phyloP scores from a whole-genome alignment of 2,888 invertebrate genomes.

The Leucozona laternaria region DNA sequence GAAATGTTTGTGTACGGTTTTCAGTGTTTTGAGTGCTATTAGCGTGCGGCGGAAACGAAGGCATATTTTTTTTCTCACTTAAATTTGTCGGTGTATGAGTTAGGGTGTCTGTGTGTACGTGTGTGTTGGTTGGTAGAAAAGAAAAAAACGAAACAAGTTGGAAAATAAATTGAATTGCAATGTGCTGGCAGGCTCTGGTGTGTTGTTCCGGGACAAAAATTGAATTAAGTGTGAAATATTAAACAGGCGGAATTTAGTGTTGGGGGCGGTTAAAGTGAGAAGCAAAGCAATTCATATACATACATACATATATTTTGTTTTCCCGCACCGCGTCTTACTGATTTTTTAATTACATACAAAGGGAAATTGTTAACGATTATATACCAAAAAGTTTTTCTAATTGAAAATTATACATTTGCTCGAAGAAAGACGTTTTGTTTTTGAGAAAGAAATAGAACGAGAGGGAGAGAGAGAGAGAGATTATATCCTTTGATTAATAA shows the following conservation, averaged over 20 bases:
- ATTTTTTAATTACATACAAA: slow-evolving; percentile 50
- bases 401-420: slow-evolving; percentile 15
- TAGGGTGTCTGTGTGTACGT: not conserved
- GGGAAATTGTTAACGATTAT: slow-evolving; percentile 17
- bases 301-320: no score
- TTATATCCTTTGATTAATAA: slow-evolving; percentile 6
- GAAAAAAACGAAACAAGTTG: slow-evolving; percentile 19
- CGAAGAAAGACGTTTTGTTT: not conserved
- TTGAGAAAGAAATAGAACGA: not conserved
- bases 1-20: slow-evolving; percentile 49
- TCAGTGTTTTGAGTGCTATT: slow-evolving; percentile 68
- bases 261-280: slow-evolving; percentile 8
- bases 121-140: not conserved
- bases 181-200: slow-evolving; percentile 39
- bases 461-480: not conserved
- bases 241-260: slow-evolving; percentile 51
- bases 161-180: slow-evolving; percentile 68
- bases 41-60: slow-evolving; percentile 69
- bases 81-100: not conserved
- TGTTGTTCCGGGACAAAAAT: slow-evolving; percentile 65
- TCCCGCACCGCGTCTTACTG: slow-evolving; percentile 26
- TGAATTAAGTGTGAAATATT: slow-evolving; percentile 74
- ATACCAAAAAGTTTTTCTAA: not conserved
- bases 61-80: slow-evolving; percentile 11
- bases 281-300: not conserved